Evolutionary conservation across 1,140 invertebrate genomes (phyloP).

Genomic region (Bombus haemorrhoidalis): DNA sequence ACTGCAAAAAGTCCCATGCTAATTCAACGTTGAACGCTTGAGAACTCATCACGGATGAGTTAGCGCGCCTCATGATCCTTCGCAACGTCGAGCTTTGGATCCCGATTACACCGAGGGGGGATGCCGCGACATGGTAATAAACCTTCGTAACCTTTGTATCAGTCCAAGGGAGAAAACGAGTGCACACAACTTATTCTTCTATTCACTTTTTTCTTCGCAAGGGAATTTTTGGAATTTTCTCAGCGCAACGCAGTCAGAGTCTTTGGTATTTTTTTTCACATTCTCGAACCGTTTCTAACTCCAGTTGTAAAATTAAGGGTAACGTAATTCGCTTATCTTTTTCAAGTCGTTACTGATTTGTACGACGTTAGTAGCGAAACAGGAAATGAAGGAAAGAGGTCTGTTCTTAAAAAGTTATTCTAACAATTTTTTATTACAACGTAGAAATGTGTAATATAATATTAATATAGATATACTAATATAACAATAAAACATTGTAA

Average conservation of each 20-base stretch:
- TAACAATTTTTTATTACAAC: too few species aligned
- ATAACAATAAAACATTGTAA: too few species aligned
- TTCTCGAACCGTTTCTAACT: too few species aligned
- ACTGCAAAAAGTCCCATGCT: constrained; percentile 52
- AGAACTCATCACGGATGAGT: constrained; percentile 42
- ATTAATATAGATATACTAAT: too few species aligned
- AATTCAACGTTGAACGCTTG: constrained; percentile 41
- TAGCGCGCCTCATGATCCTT: constrained; percentile 38
- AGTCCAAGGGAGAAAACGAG: too few species aligned
- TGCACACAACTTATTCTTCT: background rate
- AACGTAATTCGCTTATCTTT: too few species aligned
- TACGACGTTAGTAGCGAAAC: too few species aligned
- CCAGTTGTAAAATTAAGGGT: too few species aligned
- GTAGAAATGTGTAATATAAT: too few species aligned
- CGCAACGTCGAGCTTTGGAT: constrained; percentile 26
- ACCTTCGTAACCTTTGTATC: constrained; percentile 12
- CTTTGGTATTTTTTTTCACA: background rate
- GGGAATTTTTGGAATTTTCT: background rate
- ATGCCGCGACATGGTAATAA: constrained; percentile 14
- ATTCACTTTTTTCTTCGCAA: background rate
- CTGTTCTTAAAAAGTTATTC: too few species aligned
- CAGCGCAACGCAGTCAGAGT: rapidly evolving
- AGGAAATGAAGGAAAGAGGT: too few species aligned
- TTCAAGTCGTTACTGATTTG: too few species aligned
- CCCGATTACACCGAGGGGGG: constrained; percentile 17